phyloP scores from a whole-genome alignment of 2,888 invertebrate species.

The Dascillus cervinus region DNA sequence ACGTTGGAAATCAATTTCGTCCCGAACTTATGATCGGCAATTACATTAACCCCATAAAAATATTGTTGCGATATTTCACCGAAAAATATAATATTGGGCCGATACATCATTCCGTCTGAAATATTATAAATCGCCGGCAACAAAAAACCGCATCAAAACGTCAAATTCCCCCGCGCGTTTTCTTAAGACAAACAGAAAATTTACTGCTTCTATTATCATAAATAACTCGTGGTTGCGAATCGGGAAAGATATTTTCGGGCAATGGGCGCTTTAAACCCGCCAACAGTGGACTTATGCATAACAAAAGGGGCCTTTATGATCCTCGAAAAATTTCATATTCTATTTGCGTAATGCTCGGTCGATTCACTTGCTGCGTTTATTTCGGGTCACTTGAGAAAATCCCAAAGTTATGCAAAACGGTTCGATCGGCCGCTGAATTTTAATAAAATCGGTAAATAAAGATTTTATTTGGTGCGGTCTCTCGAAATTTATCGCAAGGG shows the following conservation, averaged over 20 bases:
- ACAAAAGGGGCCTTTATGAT: constrained; percentile 5
- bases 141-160: no score
- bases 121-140: no score
- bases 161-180: no score
- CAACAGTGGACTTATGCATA: no score
- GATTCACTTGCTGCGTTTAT: constrained; percentile 11
- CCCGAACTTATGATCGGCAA: constrained; percentile 26
- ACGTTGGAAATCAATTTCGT: constrained; percentile 18
- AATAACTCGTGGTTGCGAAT: no score
- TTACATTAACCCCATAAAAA: constrained; percentile 27
- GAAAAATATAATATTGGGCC: constrained; percentile 13
- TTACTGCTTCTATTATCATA: no score
- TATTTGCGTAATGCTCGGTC: constrained; percentile 15
- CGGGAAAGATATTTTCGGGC: no score
- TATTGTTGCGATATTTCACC: constrained; percentile 24
- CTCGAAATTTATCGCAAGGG: constrained; percentile 18
- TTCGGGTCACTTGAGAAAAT: constrained; percentile 9
- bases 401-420: no score
- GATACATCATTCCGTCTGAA: constrained; percentile 14
- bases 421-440: no score
- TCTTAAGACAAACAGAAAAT: no score
- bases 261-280: no score
- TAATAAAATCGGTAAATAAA: constrained; percentile 4
- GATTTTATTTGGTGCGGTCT: constrained; percentile 1
- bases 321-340: constrained; percentile 10